Base-by-base conservation (phyloP, 2,888 invertebrate species). In the Osmoderma eremita region DNA sequence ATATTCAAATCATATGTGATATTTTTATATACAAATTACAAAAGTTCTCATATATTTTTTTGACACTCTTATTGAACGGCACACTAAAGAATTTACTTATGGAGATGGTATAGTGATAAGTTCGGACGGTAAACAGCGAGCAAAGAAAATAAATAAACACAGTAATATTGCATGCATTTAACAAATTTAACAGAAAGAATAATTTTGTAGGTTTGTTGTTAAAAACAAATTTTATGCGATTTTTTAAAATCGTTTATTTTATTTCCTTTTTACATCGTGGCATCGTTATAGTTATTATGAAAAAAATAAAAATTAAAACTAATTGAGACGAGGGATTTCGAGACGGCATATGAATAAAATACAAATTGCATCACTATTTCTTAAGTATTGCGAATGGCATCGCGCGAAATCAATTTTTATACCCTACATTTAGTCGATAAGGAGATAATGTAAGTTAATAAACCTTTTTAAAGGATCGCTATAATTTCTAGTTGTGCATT, bases 161-260 rank as follows among this genome's bases (percentile, higher is more conserved):
- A 74, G 75, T 63, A 67, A 70, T 69, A 72, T 76, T 73, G 74
- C 73, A 73, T 74, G 73, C 76, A 77, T 74, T 73, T 78, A 79
- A 79, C 79, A 79, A 79, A 79, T 79, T 79, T 76, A 74, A 73
- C 73, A 74, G 67, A 70, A n/a, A 69, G 68, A 66, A 72, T 72
- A 75, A 72, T 66, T 68, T 73, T 71, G 72, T 76, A 75, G 75
- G 74, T 75, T 75, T 72, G 69, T 66, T 69, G 63, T 68, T 63
- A 51, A 67, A 30, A 72, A 65, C 63, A 69, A 72, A 67, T 70
- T 61, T 64, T 63, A 67, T 64, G 70, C 68, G 71, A 69, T 69
- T 70, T 70, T 72, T 69, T 71, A 66, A 71, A 73, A 67, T 67
- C 51, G 67, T 65, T 65, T 53, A 48, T 53, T 65, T 56, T 65